Evolutionary conservation across 2,797 vertebrate species (phyloP), one percentile per base, ranked within the genome.

Genomic region (Sebastiscus tertius): DNA sequence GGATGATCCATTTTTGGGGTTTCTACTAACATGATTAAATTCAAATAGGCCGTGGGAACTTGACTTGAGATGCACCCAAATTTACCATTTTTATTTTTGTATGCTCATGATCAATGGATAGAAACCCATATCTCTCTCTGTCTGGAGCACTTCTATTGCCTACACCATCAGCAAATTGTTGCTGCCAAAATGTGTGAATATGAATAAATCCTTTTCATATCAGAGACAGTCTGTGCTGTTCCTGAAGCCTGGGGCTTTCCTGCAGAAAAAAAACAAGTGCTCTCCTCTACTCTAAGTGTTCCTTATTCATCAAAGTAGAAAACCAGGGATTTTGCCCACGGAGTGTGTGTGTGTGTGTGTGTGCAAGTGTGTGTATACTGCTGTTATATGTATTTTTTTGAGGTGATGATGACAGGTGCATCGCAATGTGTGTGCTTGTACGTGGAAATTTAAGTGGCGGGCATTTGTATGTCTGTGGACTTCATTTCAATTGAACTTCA

Each of bases 191-290:
- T 67, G 36, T 36, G 27, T 8, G 2, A 77, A 70, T 74, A 60
- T 86, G 64, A 87, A 84, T 80, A 79, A 85, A 85, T 78, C 20
- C 18, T 68, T 72, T 79, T 79, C n/a, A 75, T 69, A 80, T 61
- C 60, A 76, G 24, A 75, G 52, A 79, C n/a, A 26, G 18, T 74
- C 49, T 80, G 33, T 64, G 33, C 27, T 58, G 39, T 71, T 70
- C 71, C 20, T 78, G 16, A 49, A 74, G 67, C 80, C 55, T 36
- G 54, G 31, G 55, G 81, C 20, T 61, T 71, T 63, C 54, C 34
- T 83, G 42, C 42, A 77, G 36, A 39, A 78, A 84, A 75, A 67
- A 84, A 74, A 65, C 36, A 78, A 71, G 16, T 3, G 1, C 8
- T 79, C 20, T 77, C 12, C 54, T 71, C n/a, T 39, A 24, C 20